These are phyloP conservation scores for Caenorhabditis sulstoni DNA, from an alignment of 2,888 invertebrate species.

Conservation along the genomic window DNA sequence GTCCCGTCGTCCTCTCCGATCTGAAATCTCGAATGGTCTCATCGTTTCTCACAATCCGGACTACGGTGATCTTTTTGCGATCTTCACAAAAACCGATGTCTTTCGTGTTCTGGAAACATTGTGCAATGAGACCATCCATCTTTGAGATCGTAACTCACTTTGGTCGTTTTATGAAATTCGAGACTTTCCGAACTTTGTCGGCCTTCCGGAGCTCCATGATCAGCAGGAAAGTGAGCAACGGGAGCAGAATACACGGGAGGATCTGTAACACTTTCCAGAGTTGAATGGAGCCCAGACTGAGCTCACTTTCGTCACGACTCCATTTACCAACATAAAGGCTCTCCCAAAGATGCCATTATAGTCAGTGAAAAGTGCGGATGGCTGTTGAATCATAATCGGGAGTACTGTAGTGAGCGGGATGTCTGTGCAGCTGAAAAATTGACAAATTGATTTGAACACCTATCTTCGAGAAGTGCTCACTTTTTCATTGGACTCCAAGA, in stretches of 20 bases:
- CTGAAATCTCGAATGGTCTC: background rate
- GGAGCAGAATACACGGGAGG: constrained; percentile 24
- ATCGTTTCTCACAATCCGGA: too few relatives aligned
- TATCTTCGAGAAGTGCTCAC: background rate
- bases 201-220: constrained; percentile 21
- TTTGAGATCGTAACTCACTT: background rate
- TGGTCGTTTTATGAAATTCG: background rate
- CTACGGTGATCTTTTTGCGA: too few relatives aligned
- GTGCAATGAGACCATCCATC: too few relatives aligned
- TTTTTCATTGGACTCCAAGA: constrained; percentile 10
- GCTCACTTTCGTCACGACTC: constrained; percentile 20
- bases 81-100: too few relatives aligned
- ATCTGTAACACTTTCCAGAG: constrained; percentile 1
- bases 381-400: constrained; percentile 7
- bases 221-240: constrained; percentile 15
- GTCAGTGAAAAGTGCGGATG: constrained; percentile 4
- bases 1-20: constrained; percentile 5
- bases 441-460: background rate
- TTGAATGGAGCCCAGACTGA: too few relatives aligned
- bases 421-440: constrained; percentile 10
- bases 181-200: constrained; percentile 10
- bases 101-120: too few relatives aligned
- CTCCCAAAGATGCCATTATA: constrained; percentile 18
- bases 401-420: background rate
- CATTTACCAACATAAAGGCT: constrained; percentile 28